Conservation (phyloP, 2,888 invertebrate genomes). For the Eubasilissa splendida region DNA sequence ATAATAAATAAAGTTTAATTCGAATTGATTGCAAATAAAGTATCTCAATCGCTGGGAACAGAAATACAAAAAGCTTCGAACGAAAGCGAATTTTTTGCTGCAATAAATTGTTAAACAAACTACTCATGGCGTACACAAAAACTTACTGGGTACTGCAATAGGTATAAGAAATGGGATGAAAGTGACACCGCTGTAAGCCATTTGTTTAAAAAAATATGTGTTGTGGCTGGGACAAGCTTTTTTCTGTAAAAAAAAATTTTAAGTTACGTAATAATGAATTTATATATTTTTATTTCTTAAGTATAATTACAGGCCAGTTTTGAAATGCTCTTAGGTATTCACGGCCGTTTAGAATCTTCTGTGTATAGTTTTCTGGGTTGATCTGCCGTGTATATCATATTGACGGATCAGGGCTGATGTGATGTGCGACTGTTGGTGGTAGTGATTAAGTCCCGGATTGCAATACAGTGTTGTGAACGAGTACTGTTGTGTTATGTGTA, state of each 20-base stretch:
- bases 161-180: conserved; percentile 11
- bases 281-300: no score
- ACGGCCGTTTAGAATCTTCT: no score
- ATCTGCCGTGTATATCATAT: no score
- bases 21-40: conserved; percentile 20
- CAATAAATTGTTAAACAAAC: conserved; percentile 21
- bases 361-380: no score
- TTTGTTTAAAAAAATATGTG: conserved; percentile 2
- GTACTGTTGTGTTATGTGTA: no score
- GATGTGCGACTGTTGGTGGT: no score
- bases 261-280: no score
- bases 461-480: no score
- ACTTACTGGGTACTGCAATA: conserved; percentile 14
- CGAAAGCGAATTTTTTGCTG: conserved; percentile 17
- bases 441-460: no score
- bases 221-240: not conserved
- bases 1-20: conserved; percentile 1
- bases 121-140: not conserved
- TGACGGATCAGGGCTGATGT: no score
- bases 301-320: no score
- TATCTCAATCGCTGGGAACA: not conserved
- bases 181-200: conserved; percentile 5
- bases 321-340: no score
- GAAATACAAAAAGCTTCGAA: conserved; percentile 2
- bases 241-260: not conserved